Evolutionary conservation across 2,113 vertebrate genomes (phyloP).

Genomic region (Piaya cayana): DNA sequence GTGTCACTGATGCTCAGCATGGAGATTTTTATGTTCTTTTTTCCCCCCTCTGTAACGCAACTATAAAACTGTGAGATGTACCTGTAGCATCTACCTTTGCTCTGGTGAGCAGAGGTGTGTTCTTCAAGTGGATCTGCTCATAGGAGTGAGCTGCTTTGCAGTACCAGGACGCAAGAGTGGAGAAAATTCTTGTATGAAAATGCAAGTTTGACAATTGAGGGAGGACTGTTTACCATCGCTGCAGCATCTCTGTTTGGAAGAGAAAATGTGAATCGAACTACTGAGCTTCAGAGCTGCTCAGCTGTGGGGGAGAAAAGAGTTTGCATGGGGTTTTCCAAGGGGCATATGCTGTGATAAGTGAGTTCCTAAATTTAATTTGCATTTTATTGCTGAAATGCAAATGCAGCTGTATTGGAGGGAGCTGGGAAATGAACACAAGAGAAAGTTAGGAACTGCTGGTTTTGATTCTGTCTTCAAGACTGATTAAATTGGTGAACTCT

Average conservation of each 20-base stretch:
- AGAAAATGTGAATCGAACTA: not conserved
- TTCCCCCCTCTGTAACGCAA: fast-evolving
- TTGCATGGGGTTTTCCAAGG: not conserved
- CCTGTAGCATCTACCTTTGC: not conserved
- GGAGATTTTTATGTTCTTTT: not conserved
- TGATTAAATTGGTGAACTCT: not conserved
- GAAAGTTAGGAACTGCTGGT: not conserved
- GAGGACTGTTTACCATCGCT: not conserved
- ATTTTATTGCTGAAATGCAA: not conserved
- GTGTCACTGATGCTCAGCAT: not conserved
- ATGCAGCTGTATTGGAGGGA: not conserved
- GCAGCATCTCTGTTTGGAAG: not conserved
- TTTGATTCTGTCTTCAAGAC: not conserved
- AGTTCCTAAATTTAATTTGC: not conserved
- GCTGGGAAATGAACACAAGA: not conserved
- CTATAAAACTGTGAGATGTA: not conserved
- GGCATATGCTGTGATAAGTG: not conserved
- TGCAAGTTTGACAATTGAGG: not conserved
- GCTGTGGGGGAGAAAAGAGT: not conserved
- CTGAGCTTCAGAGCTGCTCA: not conserved
- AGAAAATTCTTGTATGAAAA: not conserved
- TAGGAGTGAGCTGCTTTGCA: not conserved
- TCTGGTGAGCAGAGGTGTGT: not conserved
- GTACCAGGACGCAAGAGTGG: not conserved
- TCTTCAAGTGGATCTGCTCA: not conserved